Evolutionary conservation across 2,888 invertebrate genomes (phyloP).

Genomic region (Mycalesis mineus): DNA sequence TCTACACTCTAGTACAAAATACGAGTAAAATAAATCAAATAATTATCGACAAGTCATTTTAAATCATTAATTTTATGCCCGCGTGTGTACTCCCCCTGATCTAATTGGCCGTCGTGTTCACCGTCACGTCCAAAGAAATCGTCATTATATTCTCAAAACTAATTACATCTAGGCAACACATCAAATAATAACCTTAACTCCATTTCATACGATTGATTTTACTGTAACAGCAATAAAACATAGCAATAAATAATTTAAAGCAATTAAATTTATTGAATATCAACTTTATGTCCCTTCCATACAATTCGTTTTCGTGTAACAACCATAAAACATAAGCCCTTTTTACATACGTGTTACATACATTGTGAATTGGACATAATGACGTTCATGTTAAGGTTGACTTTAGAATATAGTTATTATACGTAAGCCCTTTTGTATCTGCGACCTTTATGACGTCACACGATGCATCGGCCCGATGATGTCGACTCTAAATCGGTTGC

Average conservation of each 20-base stretch:
- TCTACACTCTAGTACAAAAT: too few species aligned
- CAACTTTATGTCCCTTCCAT: neutral
- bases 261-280: neutral
- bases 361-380: neutral
- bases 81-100: slow-evolving; percentile 16
- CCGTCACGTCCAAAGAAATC: slow-evolving; percentile 25
- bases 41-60: neutral
- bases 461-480: slow-evolving; percentile 28
- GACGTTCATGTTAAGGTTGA: neutral
- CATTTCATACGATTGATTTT: slow-evolving; percentile 11
- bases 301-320: slow-evolving; percentile 4
- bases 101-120: slow-evolving; percentile 25
- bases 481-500: slow-evolving; percentile 28
- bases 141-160: slow-evolving; percentile 18
- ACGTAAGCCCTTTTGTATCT: neutral
- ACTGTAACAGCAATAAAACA: neutral
- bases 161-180: neutral
- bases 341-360: neutral
- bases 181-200: slow-evolving; percentile 8
- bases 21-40: neutral
- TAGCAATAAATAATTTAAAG: neutral
- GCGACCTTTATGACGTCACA: slow-evolving; percentile 22
- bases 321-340: neutral
- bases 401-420: neutral
- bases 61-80: neutral